These are phyloP conservation scores for Rhinogobius similis DNA, from an alignment of 2,113 vertebrate genomes.

Conservation along the genomic window DNA sequence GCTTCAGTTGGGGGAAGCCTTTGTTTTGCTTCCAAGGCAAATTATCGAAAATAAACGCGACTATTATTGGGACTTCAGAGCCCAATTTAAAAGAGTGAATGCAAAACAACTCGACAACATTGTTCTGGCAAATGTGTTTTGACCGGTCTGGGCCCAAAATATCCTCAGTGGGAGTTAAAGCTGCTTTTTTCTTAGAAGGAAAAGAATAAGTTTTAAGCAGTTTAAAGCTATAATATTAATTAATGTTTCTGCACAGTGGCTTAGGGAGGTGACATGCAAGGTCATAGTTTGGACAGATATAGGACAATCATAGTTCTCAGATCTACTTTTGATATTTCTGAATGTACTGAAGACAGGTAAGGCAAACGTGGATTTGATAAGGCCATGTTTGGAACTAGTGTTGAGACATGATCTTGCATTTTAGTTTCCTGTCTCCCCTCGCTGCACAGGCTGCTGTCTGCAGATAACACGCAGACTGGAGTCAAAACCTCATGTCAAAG, in stretches of 20 bases:
- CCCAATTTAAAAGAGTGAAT: constrained; percentile 28
- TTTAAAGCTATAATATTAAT: neutral
- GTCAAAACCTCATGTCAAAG: constrained; percentile 36
- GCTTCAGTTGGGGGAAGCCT: constrained; percentile 58
- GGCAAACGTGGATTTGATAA: constrained; percentile 52
- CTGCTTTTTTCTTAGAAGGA: neutral
- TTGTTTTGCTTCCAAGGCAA: constrained; percentile 66
- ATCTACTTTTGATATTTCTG: constrained; percentile 28
- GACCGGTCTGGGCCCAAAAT: neutral
- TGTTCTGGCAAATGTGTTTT: constrained; percentile 15
- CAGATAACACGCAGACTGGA: constrained; percentile 56
- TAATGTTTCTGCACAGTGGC: neutral
- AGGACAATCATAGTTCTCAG: constrained; percentile 19
- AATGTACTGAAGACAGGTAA: constrained; percentile 25
- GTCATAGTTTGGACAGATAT: neutral
- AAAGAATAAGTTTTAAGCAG: neutral
- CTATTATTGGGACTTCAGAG: constrained; percentile 33
- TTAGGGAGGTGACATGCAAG: neutral
- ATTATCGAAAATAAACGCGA: constrained; percentile 18
- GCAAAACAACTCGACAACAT: constrained; percentile 23
- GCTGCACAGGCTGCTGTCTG: constrained; percentile 56
- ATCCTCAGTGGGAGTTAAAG: constrained; percentile 11
- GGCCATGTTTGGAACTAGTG: constrained; percentile 33
- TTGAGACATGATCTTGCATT: constrained; percentile 47
- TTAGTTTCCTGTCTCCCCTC: constrained; percentile 26